Base-by-base conservation (phyloP, 2,888 invertebrate genomes). In the Cosmorhoe ocellata region DNA sequence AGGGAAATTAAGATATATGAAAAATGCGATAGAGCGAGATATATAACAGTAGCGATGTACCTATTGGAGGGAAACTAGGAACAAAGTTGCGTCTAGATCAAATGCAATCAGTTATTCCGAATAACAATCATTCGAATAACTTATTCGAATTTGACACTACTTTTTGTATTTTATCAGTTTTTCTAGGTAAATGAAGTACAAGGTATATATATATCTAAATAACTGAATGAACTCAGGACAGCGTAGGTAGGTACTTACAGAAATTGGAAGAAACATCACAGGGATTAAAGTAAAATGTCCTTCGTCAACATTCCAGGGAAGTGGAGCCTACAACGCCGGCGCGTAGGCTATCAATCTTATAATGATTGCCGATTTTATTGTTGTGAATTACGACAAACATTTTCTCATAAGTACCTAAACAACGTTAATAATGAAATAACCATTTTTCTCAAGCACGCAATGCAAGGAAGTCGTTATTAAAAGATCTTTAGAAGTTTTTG, bases 381-480 rank as follows among this genome's bases (percentile, higher is more conserved):
- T 55, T 51, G 39, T 41, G 39, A 57, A 48, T 43, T 55, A 40
- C 33, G 24, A 36, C 44, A 47, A 51, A 31, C 39, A 52, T 44
- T 44, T 51, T 44, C 38, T 45, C 27, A 53, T 47, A 47, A n/a
- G n/a, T n/a, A n/a, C n/a, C n/a, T n/a, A n/a, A 52, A 45, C 45
- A 45, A 36, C 45, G 24, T 37, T 28, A 26, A 49, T 42, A 51
- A 59, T 53, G 40, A 53, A 49, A 39, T 14, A 50, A 50, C 50
- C 55, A 39, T 18, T 46, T 56, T 59, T 54, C 28, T 56, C 49
- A 53, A 52, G 66, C 74, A 75, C 73, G 73, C 72, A 59, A 74
- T 67, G 59, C 57, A 63, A 63, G 67, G 67, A 79, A 76, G 74
- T 76, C 75, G 71, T 77, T 76, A 79, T 75, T 76, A 73, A 76